These are phyloP conservation scores for Fukomys damarensis DNA, from an alignment of 2,113 vertebrate species.

Conservation along the genomic window DNA sequence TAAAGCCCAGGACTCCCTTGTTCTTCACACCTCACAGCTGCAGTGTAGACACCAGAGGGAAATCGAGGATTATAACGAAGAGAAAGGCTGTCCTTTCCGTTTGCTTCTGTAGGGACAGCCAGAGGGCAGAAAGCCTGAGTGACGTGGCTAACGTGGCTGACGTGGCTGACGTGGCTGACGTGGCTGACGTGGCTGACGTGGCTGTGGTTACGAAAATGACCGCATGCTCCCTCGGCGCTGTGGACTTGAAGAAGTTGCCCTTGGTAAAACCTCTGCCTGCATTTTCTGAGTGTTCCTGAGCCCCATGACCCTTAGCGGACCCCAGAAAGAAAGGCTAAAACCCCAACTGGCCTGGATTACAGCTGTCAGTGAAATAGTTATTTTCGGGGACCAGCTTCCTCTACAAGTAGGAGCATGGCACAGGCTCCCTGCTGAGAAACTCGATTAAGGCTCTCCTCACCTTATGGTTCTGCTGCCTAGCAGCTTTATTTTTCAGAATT, in stretches of 20 bases:
- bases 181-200: not conserved
- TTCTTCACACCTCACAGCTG: not conserved
- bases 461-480: not conserved
- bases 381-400: not conserved
- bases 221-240: not conserved
- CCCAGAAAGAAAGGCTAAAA: not conserved
- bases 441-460: not conserved
- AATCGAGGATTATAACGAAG: not conserved
- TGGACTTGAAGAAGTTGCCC: not conserved
- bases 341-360: not conserved
- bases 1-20: not conserved
- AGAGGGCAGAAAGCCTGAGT: not conserved
- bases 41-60: not conserved
- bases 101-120: not conserved
- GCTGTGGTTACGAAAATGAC: not conserved
- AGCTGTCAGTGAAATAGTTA: not conserved
- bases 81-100: not conserved
- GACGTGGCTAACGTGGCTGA: not conserved
- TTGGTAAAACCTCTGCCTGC: not conserved
- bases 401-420: not conserved
- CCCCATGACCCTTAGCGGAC: not conserved
- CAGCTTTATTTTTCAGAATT: not conserved
- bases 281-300: not conserved
- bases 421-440: too few relatives aligned
- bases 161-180: not conserved